Percentiles rank a stretch among this genome's conserved stretches.
phyloP scores from a whole-genome alignment of 2,888 invertebrate species.

The Thecophora atra region DNA sequence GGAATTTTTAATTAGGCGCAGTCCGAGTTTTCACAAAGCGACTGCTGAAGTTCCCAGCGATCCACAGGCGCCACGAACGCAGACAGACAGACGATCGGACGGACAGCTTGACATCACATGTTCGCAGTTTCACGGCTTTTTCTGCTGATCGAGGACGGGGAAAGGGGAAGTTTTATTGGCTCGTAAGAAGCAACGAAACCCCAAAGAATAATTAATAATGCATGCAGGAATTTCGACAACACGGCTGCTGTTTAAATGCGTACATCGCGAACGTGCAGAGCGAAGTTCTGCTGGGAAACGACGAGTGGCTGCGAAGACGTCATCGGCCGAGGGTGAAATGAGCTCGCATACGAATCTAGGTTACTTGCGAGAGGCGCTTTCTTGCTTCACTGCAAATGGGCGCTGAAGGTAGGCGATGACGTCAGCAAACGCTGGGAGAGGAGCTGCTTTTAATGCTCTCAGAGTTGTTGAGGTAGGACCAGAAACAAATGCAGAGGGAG shows the following conservation, averaged over 20 bases:
- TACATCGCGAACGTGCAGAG: too few species aligned
- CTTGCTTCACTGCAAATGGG: constrained; percentile 49
- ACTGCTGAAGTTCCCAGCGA: too few species aligned
- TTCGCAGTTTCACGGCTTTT: too few species aligned
- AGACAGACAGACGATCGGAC: background rate
- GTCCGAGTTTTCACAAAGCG: background rate
- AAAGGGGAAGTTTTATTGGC: too few species aligned
- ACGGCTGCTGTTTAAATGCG: too few species aligned
- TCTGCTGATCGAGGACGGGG: too few species aligned
- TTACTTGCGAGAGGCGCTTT: constrained; percentile 12
- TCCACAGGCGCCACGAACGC: too few species aligned
- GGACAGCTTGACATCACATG: too few species aligned
- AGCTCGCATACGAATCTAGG: constrained; percentile 29
- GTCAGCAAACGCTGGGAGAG: constrained; percentile 48
- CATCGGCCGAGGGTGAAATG: constrained; percentile 5
- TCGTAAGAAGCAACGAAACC: too few species aligned
- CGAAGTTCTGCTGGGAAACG: too few species aligned
- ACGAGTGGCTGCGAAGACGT: constrained; percentile 18
- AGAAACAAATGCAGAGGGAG: background rate
- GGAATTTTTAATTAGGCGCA: constrained; percentile 9
- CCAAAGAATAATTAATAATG: too few species aligned
- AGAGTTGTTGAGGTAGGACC: background rate
- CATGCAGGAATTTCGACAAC: too few species aligned
- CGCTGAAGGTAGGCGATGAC: constrained; percentile 61
- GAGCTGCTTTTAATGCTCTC: background rate